Evolutionary conservation across 2,888 invertebrate species (phyloP).

Genomic region (Lasioglossum calceatum): DNA sequence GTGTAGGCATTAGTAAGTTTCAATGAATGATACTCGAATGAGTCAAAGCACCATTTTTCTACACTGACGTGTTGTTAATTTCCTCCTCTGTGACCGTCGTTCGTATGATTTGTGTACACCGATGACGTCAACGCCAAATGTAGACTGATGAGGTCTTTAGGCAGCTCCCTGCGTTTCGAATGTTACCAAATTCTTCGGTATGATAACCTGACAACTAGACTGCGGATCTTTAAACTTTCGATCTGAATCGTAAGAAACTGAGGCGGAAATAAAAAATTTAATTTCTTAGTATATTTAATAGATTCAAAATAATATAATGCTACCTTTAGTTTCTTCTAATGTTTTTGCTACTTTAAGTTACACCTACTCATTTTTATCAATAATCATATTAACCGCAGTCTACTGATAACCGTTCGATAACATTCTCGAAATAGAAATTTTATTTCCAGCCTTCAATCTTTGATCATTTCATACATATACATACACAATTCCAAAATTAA

Average conservation of each 20-base stretch:
- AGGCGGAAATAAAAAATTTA: too few species aligned
- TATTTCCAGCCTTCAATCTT: not conserved
- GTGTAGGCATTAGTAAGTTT: not conserved
- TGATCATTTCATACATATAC: not conserved
- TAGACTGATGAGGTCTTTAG: slow-evolving; percentile 45
- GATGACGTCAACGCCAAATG: slow-evolving; percentile 59
- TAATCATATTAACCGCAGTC: too few species aligned
- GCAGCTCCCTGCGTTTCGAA: slow-evolving; percentile 4
- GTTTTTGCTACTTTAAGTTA: too few species aligned
- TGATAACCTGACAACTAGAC: slow-evolving; percentile 12
- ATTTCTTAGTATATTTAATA: too few species aligned
- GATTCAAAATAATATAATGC: too few species aligned
- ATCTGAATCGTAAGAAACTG: too few species aligned
- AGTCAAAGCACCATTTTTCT: slow-evolving; percentile 11
- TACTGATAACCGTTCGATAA: not conserved
- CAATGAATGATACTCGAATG: not conserved
- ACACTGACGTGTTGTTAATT: slow-evolving; percentile 41
- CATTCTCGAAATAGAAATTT: too few species aligned
- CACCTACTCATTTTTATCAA: too few species aligned
- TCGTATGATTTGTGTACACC: slow-evolving; percentile 49
- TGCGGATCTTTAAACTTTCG: too few species aligned
- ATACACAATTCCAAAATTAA: too few species aligned
- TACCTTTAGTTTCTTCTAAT: too few species aligned
- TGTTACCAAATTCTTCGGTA: not conserved
- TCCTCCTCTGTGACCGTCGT: slow-evolving; percentile 19